Evolutionary conservation across 1,140 invertebrate genomes (phyloP), one percentile per base, ranked within the genome.

Genomic region (Uloborus diversus): DNA sequence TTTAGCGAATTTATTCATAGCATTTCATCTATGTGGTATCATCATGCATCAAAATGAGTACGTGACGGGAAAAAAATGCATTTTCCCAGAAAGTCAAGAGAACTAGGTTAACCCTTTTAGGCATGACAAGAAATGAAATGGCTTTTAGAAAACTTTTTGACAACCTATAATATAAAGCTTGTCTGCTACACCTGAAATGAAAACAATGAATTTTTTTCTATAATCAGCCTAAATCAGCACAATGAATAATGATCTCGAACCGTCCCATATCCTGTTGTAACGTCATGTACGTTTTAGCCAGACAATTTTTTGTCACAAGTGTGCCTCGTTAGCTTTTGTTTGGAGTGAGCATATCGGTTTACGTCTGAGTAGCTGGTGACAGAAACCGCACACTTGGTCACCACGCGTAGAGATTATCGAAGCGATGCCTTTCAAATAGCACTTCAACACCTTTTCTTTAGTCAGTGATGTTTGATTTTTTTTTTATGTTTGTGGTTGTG

Each of bases 311-410:
- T 42, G 9, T 17, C 37, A 9, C 37, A 42, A 17, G 9, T 64
- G 25, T 75, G 20, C 37, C 73, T 78, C 61, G 73, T 78, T 78
- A 78, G 61, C 61, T 61, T 78, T 78, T 78, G 73, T 78, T 78
- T 66, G 28, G 20, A 17, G 47, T 57, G 47, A 49, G 66, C 73
- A 78, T 78, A 78, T 78, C 73, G 62, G 49, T 78, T 66, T 62
- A 65, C 62, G 73, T 78, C 32, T 65, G 61, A 66, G 73, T 78
- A 78, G 73, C 35, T 62, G 66, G 59, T 75, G 57, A 75, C 57
- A 64, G 71, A 71, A 73, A 53, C 49, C 70, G 32, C 56, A 47
- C 57, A 62, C 56, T 59, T 73, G 70, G 37, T 56, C 51, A 62
- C 57, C 70, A 59, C 32, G 70, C 70, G 70, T 73, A 49, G 47